Conservation (phyloP, 2,797 vertebrate genomes). For the Lindbergichthys nudifrons region DNA sequence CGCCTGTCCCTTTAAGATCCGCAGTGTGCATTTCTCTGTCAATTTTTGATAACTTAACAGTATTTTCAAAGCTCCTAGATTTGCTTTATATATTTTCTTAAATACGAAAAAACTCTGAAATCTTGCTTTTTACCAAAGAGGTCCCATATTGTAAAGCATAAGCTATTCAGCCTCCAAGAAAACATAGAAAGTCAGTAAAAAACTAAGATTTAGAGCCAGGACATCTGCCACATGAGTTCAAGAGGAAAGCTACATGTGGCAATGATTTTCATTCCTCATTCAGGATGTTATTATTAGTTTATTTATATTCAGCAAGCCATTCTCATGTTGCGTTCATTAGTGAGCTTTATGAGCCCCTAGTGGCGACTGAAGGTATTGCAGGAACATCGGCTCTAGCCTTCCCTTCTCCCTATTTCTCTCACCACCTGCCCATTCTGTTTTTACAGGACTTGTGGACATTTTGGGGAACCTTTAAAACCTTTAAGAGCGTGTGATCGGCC, state of each 20-base stretch:
- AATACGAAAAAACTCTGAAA: no score
- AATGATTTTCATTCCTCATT: neutral
- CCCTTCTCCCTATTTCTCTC: neutral
- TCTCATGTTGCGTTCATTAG: neutral
- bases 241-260: no score
- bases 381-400: neutral
- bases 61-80: no score
- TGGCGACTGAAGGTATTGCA: neutral
- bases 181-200: neutral
- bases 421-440: neutral
- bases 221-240: neutral
- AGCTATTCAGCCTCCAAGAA: no score
- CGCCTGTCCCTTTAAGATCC: no score
- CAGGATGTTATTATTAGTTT: neutral
- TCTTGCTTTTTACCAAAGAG: no score
- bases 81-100: no score
- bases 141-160: no score
- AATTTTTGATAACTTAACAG: no score
- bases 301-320: neutral
- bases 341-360: neutral
- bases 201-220: neutral
- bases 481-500: neutral
- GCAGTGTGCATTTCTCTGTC: no score
- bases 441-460: conserved; percentile 19
- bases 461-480: rapidly evolving